Conservation (phyloP, 2,113 vertebrate species). For the Dicentrarchus labrax region DNA sequence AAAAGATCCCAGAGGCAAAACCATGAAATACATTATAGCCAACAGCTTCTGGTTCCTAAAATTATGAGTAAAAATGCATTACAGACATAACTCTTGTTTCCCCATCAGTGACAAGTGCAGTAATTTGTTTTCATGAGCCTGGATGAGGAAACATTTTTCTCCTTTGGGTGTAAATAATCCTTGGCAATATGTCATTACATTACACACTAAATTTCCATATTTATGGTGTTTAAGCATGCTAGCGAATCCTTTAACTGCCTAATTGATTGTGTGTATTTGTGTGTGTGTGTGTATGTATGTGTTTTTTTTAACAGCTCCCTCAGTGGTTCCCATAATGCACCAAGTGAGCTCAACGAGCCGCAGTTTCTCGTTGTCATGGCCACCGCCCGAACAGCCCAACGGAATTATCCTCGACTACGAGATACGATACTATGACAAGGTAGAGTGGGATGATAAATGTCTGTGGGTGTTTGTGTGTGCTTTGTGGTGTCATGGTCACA, state of each 20-base stretch:
- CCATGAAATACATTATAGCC: slow-evolving; percentile 41
- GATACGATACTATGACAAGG: slow-evolving; percentile 95
- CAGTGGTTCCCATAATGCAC: slow-evolving; percentile 96
- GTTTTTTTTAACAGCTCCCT: slow-evolving; percentile 88
- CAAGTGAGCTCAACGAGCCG: slow-evolving; percentile 96
- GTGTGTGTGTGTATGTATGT: slow-evolving; percentile 51
- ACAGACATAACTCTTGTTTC: slow-evolving; percentile 55
- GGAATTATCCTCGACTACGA: slow-evolving; percentile 98
- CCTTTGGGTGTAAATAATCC: slow-evolving; percentile 62
- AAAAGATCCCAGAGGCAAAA: slow-evolving; percentile 48
- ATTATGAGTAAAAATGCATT: slow-evolving; percentile 61
- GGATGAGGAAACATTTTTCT: slow-evolving; percentile 62
- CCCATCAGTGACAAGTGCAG: slow-evolving; percentile 64
- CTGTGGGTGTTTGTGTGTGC: slow-evolving; percentile 23
- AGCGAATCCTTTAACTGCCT: slow-evolving; percentile 33
- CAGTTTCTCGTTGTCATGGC: slow-evolving; percentile 97
- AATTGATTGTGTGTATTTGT: slow-evolving; percentile 61
- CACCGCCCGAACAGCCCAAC: slow-evolving; percentile 95
- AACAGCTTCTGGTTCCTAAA: slow-evolving; percentile 45
- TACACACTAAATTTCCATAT: slow-evolving; percentile 59
- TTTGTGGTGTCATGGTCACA: slow-evolving; percentile 38
- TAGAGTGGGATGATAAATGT: slow-evolving; percentile 80
- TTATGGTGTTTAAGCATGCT: slow-evolving; percentile 48
- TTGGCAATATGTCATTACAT: slow-evolving; percentile 49
- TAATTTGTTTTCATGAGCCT: slow-evolving; percentile 66